These are phyloP conservation scores for Anabacerthia variegaticeps DNA, from an alignment of 2,797 vertebrate species.

Conservation along the genomic window DNA sequence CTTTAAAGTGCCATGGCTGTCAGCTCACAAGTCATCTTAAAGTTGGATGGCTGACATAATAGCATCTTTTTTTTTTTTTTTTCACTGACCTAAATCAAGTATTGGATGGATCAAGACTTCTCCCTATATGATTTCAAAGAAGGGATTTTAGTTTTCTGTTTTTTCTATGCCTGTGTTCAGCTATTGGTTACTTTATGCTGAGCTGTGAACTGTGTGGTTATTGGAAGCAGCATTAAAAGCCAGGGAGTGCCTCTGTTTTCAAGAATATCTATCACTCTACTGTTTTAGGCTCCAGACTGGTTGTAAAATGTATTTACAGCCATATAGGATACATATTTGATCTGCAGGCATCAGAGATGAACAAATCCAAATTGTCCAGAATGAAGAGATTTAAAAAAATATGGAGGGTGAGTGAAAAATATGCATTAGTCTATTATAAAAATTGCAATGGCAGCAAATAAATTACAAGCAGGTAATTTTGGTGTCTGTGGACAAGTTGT, in stretches of 20 bases:
- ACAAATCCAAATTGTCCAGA: constrained; percentile 83
- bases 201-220: constrained; percentile 77
- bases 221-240: constrained; percentile 82
- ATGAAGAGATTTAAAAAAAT: constrained; percentile 86
- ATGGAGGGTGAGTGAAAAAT: constrained; percentile 89
- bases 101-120: constrained; percentile 17
- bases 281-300: constrained; percentile 40
- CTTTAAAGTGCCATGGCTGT: background rate
- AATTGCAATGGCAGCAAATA: background rate
- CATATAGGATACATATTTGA: constrained; percentile 22
- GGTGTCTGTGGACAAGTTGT: background rate
- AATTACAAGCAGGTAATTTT: background rate
- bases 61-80: constrained; percentile 5
- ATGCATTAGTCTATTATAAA: background rate
- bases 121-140: constrained; percentile 53
- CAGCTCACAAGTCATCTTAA: constrained; percentile 4
- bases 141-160: constrained; percentile 7
- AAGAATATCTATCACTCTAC: constrained; percentile 72
- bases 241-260: constrained; percentile 84
- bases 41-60: constrained; percentile 13
- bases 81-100: constrained; percentile 25
- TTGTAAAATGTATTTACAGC: constrained; percentile 28
- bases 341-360: constrained; percentile 78
- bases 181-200: constrained; percentile 80
- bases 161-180: constrained; percentile 59